Evolutionary conservation across 2,113 vertebrate genomes (phyloP).

Genomic region (Dromaius novaehollandiae): DNA sequence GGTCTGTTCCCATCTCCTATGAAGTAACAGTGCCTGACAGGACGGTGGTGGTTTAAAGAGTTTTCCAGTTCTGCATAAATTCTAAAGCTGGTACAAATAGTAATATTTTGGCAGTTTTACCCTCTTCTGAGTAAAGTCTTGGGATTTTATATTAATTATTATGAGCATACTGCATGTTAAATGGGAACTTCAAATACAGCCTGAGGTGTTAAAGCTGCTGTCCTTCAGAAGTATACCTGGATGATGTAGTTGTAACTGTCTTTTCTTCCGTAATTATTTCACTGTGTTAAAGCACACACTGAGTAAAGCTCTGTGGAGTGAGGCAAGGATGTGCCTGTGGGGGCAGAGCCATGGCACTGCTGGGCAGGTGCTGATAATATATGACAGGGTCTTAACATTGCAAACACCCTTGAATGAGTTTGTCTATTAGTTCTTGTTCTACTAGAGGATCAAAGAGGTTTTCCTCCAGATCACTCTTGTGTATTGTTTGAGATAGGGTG

Average conservation of each 20-base stretch:
- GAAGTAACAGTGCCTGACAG: not conserved
- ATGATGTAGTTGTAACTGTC: not conserved
- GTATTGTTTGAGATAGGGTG: not conserved
- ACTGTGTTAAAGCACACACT: not conserved
- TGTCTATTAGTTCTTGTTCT: not conserved
- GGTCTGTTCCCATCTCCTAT: not conserved
- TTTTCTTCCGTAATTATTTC: not conserved
- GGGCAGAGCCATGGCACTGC: not conserved
- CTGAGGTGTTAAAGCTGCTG: not conserved
- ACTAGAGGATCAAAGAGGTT: not conserved
- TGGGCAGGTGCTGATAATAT: not conserved
- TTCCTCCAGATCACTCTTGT: not conserved
- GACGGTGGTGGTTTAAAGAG: not conserved
- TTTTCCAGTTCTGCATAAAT: not conserved
- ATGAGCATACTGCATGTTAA: not conserved
- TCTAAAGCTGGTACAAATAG: not conserved
- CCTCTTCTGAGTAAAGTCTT: not conserved
- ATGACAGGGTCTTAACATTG: rapidly evolving
- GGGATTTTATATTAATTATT: not conserved
- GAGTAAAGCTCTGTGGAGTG: not conserved
- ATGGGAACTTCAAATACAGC: not conserved
- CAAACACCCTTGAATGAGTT: not conserved
- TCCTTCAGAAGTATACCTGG: not conserved
- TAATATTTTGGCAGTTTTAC: not conserved
- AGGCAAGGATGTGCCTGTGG: not conserved